Evolutionary conservation across 2,888 invertebrate species (phyloP).

Genomic region (Lasioglossum leucozonium): DNA sequence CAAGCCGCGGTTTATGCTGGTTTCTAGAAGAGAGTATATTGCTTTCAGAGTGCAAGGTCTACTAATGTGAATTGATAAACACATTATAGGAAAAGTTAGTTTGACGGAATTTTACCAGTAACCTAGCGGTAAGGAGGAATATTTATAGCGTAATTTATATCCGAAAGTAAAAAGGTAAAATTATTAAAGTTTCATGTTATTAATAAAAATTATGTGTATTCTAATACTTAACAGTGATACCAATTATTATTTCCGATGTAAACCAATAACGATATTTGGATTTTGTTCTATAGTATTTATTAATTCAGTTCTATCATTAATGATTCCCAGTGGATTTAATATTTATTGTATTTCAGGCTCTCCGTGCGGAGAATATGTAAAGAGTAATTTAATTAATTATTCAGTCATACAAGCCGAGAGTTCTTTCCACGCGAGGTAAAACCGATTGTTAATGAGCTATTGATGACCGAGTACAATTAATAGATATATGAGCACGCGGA

Average conservation of each 20-base stretch:
- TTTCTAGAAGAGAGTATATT: not conserved
- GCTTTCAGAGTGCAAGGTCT: too few relatives aligned
- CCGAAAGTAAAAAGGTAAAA: not conserved
- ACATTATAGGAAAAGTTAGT: not conserved
- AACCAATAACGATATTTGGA: not conserved
- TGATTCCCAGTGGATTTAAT: not conserved
- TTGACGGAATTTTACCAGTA: not conserved
- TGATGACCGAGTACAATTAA: not conserved
- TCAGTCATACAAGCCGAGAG: not conserved
- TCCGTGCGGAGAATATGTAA: not conserved
- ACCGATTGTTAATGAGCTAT: not conserved
- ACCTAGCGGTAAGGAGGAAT: too few relatives aligned
- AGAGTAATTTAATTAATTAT: not conserved
- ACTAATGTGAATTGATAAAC: not conserved
- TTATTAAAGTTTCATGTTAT: not conserved
- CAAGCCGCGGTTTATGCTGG: not conserved
- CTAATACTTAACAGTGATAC: not conserved
- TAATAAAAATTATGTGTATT: not conserved
- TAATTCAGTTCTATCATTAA: not conserved
- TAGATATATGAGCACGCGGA: not conserved
- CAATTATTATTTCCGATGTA: not conserved
- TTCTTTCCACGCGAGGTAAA: not conserved
- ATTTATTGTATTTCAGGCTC: not conserved
- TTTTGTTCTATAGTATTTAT: not conserved
- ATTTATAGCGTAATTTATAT: not conserved